These are phyloP conservation scores for Tribolium castaneum DNA, from an alignment of 1,140 invertebrate genomes.

Conservation along the genomic window DNA sequence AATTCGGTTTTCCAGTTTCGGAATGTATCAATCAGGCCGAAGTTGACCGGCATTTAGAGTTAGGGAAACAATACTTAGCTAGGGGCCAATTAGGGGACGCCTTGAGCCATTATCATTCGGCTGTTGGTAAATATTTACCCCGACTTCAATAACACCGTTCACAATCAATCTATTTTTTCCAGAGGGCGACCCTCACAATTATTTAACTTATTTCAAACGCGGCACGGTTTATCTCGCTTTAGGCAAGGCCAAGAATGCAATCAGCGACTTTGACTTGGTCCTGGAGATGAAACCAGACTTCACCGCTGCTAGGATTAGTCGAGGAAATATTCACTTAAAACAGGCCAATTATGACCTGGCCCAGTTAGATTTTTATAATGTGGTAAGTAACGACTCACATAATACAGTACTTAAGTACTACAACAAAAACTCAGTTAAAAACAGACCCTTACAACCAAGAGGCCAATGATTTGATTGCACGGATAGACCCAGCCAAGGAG, in stretches of 20 bases:
- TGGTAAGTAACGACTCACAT: slow-evolving; percentile 74
- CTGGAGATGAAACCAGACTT: slow-evolving; percentile 96
- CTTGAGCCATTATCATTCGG: slow-evolving; percentile 96
- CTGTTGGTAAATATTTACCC: slow-evolving; percentile 82
- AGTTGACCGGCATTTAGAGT: slow-evolving; percentile 91
- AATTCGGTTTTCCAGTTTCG: slow-evolving; percentile 67
- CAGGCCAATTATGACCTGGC: slow-evolving; percentile 87
- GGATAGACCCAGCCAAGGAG: slow-evolving; percentile 74
- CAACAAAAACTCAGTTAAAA: slow-evolving; percentile 69
- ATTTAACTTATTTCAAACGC: slow-evolving; percentile 93
- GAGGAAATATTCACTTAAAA: slow-evolving; percentile 90
- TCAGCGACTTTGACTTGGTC: slow-evolving; percentile 93
- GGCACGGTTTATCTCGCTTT: slow-evolving; percentile 97
- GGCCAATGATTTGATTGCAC: slow-evolving; percentile 73
- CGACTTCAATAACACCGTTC: slow-evolving; percentile 5
- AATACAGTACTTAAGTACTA: neutral
- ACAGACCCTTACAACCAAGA: slow-evolving; percentile 83
- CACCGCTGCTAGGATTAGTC: slow-evolving; percentile 86
- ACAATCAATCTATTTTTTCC: slow-evolving; percentile 55
- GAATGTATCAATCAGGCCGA: slow-evolving; percentile 77
- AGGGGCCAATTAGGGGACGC: slow-evolving; percentile 96
- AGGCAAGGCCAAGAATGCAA: slow-evolving; percentile 94
- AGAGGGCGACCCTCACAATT: slow-evolving; percentile 97
- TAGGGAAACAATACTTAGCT: slow-evolving; percentile 91
- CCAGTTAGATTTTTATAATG: slow-evolving; percentile 82